Base-by-base conservation (phyloP, 2,113 vertebrate species). In the Paramisgurnus dabryanus region DNA sequence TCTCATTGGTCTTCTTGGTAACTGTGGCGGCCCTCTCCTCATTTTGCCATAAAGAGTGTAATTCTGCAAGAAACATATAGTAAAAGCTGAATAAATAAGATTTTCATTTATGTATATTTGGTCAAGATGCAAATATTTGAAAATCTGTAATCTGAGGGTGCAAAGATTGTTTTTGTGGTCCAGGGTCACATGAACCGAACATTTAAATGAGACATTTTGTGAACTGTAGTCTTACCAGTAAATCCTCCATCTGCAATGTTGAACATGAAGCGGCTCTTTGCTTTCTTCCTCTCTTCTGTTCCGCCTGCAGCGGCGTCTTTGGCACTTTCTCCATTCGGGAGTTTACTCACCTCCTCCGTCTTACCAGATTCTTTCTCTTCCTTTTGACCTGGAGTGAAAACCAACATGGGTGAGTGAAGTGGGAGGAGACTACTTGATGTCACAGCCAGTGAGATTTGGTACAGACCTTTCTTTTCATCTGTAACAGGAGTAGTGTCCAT, bases 241-340 rank as follows among this genome's bases (percentile, higher is more conserved):
- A 99, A 99, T 15, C 98, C 98, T 53, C 98, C 98, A 41, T 99
- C 98, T 22, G 98, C 98, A 17, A 99, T 99, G 92, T 99, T 99
- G 87, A 99, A 99, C 98, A 99, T 99, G 90, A 99, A 99, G 10
- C 98, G 93, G 72, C 94, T 95, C 86, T 98, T 98, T 3, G 87
- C 89, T 40, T 91, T 93, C 85, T 96, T 96, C 90, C 96, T 97
- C 67, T 98, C 96, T 67, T 91, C 93, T 6, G 80, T 82, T 41
- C 15, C 85, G 10, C 65, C 83, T 0, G 79, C 57, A 0, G 82
- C 60, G 0, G 39, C 83, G 3, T 97, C 96, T 80, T 96, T 97
- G 65, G 89, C 90, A 39, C 93, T 89, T 82, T 98, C 97, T 68
- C 97, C 97, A 0, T 98, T 99, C 91, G 96, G 96, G 84, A 98